phyloP scores from a whole-genome alignment of 1,140 invertebrate genomes.

The Amphibalanus amphitrite region DNA sequence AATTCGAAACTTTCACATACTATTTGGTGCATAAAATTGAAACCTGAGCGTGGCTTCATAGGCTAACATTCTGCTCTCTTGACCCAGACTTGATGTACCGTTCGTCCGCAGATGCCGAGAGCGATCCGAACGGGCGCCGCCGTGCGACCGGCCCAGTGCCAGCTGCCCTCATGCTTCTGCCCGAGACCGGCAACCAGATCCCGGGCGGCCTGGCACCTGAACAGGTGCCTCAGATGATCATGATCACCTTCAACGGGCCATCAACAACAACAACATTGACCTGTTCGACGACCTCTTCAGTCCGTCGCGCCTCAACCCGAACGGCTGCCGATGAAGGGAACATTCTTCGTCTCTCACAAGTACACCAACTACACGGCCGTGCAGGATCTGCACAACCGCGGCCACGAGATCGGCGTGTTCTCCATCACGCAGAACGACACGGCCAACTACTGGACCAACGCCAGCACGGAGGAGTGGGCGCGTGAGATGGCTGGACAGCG shows the following conservation, averaged over 20 bases:
- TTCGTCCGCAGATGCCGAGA: slow-evolving; percentile 57
- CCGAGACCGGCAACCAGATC: slow-evolving; percentile 68
- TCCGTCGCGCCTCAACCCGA: slow-evolving; percentile 77
- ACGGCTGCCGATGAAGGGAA: slow-evolving; percentile 92
- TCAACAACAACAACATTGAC: slow-evolving; percentile 92
- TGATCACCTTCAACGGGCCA: slow-evolving; percentile 92
- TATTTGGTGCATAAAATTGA: too few relatives aligned
- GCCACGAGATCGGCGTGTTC: slow-evolving; percentile 92
- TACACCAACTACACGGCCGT: slow-evolving; percentile 94
- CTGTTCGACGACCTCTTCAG: slow-evolving; percentile 89
- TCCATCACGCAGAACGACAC: slow-evolving; percentile 94
- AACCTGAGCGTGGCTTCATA: too few relatives aligned
- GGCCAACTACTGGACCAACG: slow-evolving; percentile 85
- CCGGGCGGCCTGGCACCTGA: slow-evolving; percentile 39
- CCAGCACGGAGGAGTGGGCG: slow-evolving; percentile 81
- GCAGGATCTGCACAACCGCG: slow-evolving; percentile 81
- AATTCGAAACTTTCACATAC: too few relatives aligned
- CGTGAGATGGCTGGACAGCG: slow-evolving; percentile 94
- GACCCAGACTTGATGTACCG: too few relatives aligned
- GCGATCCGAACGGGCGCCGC: slow-evolving; percentile 83
- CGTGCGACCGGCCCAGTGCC: slow-evolving; percentile 71
- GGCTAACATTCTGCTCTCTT: too few relatives aligned
- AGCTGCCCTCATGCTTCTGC: slow-evolving; percentile 88
- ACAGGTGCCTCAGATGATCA: slow-evolving; percentile 81
- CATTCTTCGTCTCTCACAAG: slow-evolving; percentile 96